Evolutionary conservation across 2,888 invertebrate genomes (phyloP), one percentile per base, ranked within the genome.

Genomic region (Synergus gifuensis): DNA sequence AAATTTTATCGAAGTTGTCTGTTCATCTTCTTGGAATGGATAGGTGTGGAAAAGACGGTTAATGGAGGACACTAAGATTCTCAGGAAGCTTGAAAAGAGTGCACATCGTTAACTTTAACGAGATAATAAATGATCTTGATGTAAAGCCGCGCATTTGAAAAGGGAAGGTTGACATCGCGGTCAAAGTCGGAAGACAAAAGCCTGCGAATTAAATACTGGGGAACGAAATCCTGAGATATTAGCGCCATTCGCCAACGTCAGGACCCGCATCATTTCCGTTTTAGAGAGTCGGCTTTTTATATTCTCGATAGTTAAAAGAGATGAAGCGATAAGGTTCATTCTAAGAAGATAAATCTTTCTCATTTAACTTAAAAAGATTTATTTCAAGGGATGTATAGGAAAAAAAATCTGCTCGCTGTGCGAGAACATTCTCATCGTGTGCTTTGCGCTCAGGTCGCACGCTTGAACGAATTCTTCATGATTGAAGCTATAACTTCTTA

Each of bases 21-120:
- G 22, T 28, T 62, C 28, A 1, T 22, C 5, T 62, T 9, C 62
- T 62, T 22, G 18, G 22, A 73, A 49, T 36, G 18, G 12, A 54
- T n/a, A 11, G 14, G n/a, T 58, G 46, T 49, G 49, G 54, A 73
- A 49, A 73, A 73, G 73, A 18, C 49, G 54, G 54, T 73, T 73
- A 73, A 73, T 49, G 54, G 73, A 73, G 54, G 73, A 73, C 36
- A 36, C 73, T 54, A 36, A 73, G 73, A 73, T 49, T 58, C 73
- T 54, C 49, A 16, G 54, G 36, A 49, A 54, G 73, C 36, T 18
- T 73, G 73, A 73, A 73, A 54, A 73, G 54, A 73, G 49, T 49
- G 73, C 54, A 12, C 73, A 22, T 73, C 73, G 73, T 73, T 73
- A 73, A 73, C 54, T 73, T 73, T 73, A 73, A 73, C 54, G 73